Evolutionary conservation across 2,888 invertebrate species (phyloP), one percentile per base, ranked within the genome.

Genomic region (Cephus sareptanus): DNA sequence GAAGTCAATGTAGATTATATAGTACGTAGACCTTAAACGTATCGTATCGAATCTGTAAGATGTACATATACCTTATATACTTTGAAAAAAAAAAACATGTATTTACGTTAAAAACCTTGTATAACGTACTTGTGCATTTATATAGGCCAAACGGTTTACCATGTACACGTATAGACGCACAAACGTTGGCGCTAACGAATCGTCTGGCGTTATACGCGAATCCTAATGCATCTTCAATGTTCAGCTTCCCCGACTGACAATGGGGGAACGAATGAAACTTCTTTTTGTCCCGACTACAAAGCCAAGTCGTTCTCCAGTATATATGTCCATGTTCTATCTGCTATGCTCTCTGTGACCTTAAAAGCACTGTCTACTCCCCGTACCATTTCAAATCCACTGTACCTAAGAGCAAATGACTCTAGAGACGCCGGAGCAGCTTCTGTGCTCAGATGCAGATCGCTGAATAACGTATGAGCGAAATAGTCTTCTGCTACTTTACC

Each of bases 1-100:
- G 83, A 84, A 83, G 85, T 86, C 85, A 86, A 84, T 84, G 83
- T 84, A 84, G 84, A 80, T 82, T 78, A 40, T 79, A 78, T 71
- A 56, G 15, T 74, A 73, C 69, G 34, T 34, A 73, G 74, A 76
- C n/a, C 71, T 34, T 74, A 74, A 74, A 37, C 23, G 34, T 35
- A 74, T 37, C 74, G 31, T 71, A 71, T 34, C 34, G 74, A 74
- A 37, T 74, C 74, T 74, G n/a, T 74, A 74, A 71, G 31, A 71
- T 74, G 74, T 74, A 71, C 76, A 71, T 77, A 75, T 77, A 34
- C 68, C 30, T 34, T 34, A 33, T 76, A 74, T 73, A 31, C 12
- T 15, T 30, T 76, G 3, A 77, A 35, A 30, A n/a, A 76, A 31
- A 31, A 76, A 76, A n/a, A 35, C 33, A 34, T 74, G 34, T 34